Percentiles rank a stretch among this genome's conserved stretches.
These are phyloP conservation scores for Lithodes maja DNA, from an alignment of 2,888 invertebrate genomes.

Conservation along the genomic window DNA sequence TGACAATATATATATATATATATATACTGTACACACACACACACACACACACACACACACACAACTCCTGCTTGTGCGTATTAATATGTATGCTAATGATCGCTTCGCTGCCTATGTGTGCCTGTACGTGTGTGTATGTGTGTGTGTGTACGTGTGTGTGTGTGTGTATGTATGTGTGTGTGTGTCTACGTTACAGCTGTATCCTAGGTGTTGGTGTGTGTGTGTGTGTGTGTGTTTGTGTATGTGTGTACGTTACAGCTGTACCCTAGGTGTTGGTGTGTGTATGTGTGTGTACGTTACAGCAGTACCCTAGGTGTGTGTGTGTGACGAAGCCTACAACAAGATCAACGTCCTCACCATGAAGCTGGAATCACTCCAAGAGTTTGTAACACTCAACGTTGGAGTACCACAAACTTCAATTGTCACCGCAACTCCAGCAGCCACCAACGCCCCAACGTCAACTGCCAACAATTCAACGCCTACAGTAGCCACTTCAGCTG, in stretches of 20 bases:
- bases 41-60: background rate
- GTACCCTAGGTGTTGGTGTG: background rate
- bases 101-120: conserved; percentile 1
- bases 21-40: background rate
- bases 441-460: no score
- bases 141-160: conserved; percentile 18
- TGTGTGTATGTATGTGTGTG: background rate
- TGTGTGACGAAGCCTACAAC: no score
- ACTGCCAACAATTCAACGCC: no score
- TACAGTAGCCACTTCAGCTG: no score
- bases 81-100: background rate
- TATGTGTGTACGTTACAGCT: background rate
- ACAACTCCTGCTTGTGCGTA: background rate
- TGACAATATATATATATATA: no score
- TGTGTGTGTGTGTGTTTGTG: background rate
- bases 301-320: no score
- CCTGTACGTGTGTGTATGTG: background rate
- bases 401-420: no score
- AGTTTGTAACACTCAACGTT: no score
- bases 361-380: no score
- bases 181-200: background rate
- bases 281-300: background rate
- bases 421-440: no score
- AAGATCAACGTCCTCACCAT: no score
- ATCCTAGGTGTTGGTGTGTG: background rate